Conservation (phyloP, 2,888 invertebrate genomes). For the Beris chalybata region DNA sequence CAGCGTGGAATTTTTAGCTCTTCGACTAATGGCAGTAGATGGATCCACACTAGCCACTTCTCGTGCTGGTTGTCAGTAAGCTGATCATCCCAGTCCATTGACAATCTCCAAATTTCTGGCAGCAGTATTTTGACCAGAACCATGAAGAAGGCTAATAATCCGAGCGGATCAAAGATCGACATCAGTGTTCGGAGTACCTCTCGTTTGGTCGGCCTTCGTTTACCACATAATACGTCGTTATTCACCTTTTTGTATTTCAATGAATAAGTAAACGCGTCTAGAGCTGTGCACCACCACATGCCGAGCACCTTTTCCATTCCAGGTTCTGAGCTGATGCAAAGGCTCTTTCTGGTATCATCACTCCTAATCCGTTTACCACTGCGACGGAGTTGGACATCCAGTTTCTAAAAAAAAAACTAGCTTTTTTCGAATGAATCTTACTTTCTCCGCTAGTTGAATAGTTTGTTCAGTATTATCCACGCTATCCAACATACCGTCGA, state of each 20-base stretch:
- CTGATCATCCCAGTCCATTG: neutral
- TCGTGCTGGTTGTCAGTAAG: too few relatives aligned
- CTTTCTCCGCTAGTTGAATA: conserved; percentile 28
- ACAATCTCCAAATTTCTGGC: conserved; percentile 38
- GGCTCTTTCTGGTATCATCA: neutral
- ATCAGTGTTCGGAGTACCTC: conserved; percentile 37
- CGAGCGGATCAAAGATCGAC: conserved; percentile 11
- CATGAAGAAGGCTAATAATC: neutral
- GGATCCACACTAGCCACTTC: conserved; percentile 31
- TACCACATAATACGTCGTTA: neutral
- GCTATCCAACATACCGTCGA: neutral
- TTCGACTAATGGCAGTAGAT: conserved; percentile 17
- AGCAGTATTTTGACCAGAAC: conserved; percentile 38
- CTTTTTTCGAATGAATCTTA: conserved; percentile 2
- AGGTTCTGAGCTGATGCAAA: neutral
- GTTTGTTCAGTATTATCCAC: neutral
- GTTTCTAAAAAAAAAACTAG: conserved; percentile 39
- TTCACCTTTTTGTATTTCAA: conserved; percentile 34
- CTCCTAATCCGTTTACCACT: conserved; percentile 29
- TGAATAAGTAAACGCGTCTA: conserved; percentile 35
- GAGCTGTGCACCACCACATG: conserved; percentile 36
- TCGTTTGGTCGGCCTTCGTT: conserved; percentile 35
- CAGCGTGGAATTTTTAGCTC: conserved; percentile 34
- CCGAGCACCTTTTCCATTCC: conserved; percentile 37
- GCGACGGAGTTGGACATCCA: conserved; percentile 37